Base-by-base conservation (phyloP, 2,797 vertebrate genomes). In the Centroberyx gerrardi region DNA sequence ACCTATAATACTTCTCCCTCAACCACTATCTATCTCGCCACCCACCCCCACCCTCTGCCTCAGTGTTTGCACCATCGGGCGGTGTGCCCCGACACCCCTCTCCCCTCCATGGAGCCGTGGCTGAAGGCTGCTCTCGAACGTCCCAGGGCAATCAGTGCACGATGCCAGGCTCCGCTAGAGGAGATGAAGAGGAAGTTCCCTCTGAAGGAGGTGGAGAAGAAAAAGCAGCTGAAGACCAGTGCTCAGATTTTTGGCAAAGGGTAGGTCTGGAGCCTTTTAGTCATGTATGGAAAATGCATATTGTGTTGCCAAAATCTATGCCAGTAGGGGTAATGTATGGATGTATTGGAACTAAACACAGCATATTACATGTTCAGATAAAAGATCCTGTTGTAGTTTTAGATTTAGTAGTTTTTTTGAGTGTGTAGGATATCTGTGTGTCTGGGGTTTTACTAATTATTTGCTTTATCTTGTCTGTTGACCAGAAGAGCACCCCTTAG, bases 51-150 rank as follows among this genome's bases (percentile, higher is more conserved):
- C 71, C 56, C 40, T 46, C 22, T 65, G 31, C 78, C 40, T 31
- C 90, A 99, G 98, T 99, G 98, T 85, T 92, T 99, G 81, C 96
- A 98, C 68, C 96, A 98, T 88, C 96, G 97, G 58, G 97, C 92
- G 36, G 90, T 99, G 49, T 93, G 93, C 81, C 96, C 97, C 0
- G 87, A 84, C 58, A 90, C 95, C 8, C 95, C 96, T 2, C 93
- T 99, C 60, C 98, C 97, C 0, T 88, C 95, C 5, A 78, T 97
- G 48, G 97, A 98, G 62, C 94, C 93, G 0, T 96, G 97, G 87
- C 71, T 99, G 86, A 81, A 94, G 80, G 91, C 91, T 38, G 93
- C 94, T 90, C 91, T 99, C 36, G 93, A 96, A 55, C 76, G 93
- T 53, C 98, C 98, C 5, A 65, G 5, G 51, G 92, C 95, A 22